These are phyloP conservation scores for Cololabis saira DNA, from an alignment of 2,113 vertebrate species.

Conservation along the genomic window DNA sequence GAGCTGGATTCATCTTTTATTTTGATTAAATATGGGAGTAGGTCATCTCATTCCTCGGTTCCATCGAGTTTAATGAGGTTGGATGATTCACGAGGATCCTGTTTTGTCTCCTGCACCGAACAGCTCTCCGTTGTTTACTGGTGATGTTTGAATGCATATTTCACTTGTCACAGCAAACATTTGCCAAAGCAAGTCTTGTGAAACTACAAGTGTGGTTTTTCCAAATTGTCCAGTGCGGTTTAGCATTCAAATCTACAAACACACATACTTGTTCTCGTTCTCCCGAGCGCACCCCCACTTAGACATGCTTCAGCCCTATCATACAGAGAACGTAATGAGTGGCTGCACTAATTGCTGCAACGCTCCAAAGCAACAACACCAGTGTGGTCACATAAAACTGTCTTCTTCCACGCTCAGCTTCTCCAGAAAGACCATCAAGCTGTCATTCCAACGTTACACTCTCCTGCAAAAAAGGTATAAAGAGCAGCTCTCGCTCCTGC, in stretches of 20 bases:
- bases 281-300: constrained; percentile 38
- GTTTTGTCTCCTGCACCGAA: constrained; percentile 28
- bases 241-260: constrained; percentile 43
- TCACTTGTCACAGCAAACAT: constrained; percentile 46
- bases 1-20: neutral
- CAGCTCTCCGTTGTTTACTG: constrained; percentile 47
- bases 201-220: constrained; percentile 63
- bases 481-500: constrained; percentile 16
- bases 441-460: constrained; percentile 42
- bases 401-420: constrained; percentile 39
- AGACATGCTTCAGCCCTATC: constrained; percentile 53
- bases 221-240: constrained; percentile 52
- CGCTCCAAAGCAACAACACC: constrained; percentile 38
- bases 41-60: constrained; percentile 31
- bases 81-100: constrained; percentile 24
- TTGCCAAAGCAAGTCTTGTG: constrained; percentile 41
- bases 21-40: constrained; percentile 47
- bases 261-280: constrained; percentile 15
- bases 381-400: constrained; percentile 50
- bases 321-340: constrained; percentile 57
- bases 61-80: constrained; percentile 34
- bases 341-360: constrained; percentile 64
- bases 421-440: constrained; percentile 59
- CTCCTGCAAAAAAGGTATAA: constrained; percentile 56
- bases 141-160: constrained; percentile 27